Conservation (phyloP, 2,113 vertebrate species). For the Salvelinus alpinus region DNA sequence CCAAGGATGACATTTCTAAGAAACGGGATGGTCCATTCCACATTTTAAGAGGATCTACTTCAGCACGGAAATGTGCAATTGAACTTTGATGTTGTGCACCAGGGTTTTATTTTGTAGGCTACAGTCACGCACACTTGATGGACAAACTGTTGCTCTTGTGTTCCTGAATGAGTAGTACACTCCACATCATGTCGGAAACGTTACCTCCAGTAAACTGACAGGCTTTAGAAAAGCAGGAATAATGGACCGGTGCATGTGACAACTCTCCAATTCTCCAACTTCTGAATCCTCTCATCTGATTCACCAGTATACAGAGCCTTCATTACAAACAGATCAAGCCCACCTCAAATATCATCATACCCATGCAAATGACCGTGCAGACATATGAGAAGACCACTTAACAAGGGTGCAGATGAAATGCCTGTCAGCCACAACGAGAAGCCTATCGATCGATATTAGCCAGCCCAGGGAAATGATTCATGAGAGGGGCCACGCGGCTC, state of each 20-base stretch:
- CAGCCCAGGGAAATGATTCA: slow-evolving; percentile 59
- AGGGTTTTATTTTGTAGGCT: too few species aligned
- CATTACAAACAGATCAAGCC: slow-evolving; percentile 11
- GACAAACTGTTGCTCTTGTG: too few species aligned
- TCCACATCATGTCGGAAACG: too few species aligned
- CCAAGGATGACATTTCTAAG: too few species aligned
- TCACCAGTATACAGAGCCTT: not conserved
- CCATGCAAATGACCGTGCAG: slow-evolving; percentile 42
- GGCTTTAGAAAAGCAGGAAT: not conserved
- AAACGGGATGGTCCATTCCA: too few species aligned
- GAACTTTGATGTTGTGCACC: too few species aligned
- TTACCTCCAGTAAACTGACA: too few species aligned
- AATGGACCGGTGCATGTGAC: slow-evolving; percentile 31
- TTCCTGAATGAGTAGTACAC: too few species aligned
- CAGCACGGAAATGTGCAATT: too few species aligned
- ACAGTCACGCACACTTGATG: too few species aligned
- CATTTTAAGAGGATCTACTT: too few species aligned
- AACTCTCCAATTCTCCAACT: too few species aligned
- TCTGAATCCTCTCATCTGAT: slow-evolving; percentile 21
- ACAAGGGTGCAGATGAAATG: not conserved
- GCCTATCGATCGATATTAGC: slow-evolving; percentile 42
- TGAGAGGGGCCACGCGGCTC: not conserved
- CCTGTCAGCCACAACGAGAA: not conserved
- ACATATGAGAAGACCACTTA: slow-evolving; percentile 31
- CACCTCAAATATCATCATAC: slow-evolving; percentile 29